Percentiles rank a stretch among this genome's conserved stretches.
These are phyloP conservation scores for Luperina nickerlii DNA, from an alignment of 2,888 invertebrate species.

Conservation along the genomic window DNA sequence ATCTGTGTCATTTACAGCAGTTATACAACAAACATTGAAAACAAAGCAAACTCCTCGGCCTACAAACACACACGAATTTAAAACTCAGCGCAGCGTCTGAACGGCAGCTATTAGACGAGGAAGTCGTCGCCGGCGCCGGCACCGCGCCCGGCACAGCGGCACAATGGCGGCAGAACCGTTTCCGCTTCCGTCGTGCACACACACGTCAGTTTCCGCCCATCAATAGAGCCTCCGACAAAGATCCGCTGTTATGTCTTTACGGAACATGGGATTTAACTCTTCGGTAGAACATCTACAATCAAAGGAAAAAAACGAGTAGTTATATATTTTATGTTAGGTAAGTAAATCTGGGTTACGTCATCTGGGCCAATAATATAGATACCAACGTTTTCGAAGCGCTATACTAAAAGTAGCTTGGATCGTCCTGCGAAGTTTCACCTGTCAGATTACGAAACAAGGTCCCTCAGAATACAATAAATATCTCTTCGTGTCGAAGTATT, in stretches of 20 bases:
- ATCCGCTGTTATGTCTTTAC: slow-evolving; percentile 55
- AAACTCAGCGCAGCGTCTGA: slow-evolving; percentile 17
- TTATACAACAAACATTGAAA: background rate
- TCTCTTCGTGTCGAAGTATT: slow-evolving; percentile 33
- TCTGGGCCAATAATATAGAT: slow-evolving; percentile 1
- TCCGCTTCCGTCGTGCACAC: slow-evolving; percentile 70
- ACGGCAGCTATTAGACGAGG: slow-evolving; percentile 34
- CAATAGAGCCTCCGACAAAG: slow-evolving; percentile 66
- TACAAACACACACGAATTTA: slow-evolving; percentile 14
- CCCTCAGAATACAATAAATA: slow-evolving; percentile 43
- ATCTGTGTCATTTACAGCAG: background rate
- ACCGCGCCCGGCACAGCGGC: slow-evolving; percentile 62
- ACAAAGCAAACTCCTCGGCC: slow-evolving; percentile 1
- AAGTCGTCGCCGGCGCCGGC: slow-evolving; percentile 47
- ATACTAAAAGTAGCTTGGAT: background rate
- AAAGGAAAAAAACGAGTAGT: background rate
- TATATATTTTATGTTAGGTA: background rate
- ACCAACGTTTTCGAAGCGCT: background rate
- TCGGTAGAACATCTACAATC: slow-evolving; percentile 7
- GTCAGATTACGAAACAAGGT: slow-evolving; percentile 53
- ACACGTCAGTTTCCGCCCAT: slow-evolving; percentile 73
- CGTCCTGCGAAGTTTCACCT: slow-evolving; percentile 39
- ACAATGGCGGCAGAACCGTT: slow-evolving; percentile 72
- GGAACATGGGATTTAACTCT: slow-evolving; percentile 44
- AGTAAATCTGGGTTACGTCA: slow-evolving; percentile 18